Percentiles rank a stretch among this genome's conserved stretches.
Evolutionary conservation across 2,888 invertebrate genomes (phyloP).

Genomic region (Malacosoma neustria): DNA sequence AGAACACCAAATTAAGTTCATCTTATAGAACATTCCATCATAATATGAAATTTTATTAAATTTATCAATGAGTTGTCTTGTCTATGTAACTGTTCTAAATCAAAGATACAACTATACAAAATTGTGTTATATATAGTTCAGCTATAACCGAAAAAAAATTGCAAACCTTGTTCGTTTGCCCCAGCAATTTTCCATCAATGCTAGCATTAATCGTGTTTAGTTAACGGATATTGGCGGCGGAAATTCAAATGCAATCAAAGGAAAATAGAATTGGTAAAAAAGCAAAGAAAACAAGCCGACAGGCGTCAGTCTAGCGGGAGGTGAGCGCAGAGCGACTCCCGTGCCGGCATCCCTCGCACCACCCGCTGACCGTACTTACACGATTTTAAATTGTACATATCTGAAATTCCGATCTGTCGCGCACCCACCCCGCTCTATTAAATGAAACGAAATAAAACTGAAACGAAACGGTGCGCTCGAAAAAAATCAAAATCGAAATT

Average conservation of each 20-base stretch:
- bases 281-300: slow-evolving; percentile 72
- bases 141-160: no score
- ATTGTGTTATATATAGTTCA: slow-evolving; percentile 1
- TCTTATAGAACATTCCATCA: no score
- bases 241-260: slow-evolving; percentile 76
- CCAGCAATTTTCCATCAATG: no score
- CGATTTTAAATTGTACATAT: slow-evolving; percentile 76
- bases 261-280: slow-evolving; percentile 73
- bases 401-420: slow-evolving; percentile 75
- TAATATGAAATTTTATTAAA: no score
- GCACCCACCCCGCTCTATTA: slow-evolving; percentile 72
- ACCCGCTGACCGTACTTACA: slow-evolving; percentile 71
- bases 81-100: no score
- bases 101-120: no score
- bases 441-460: slow-evolving; percentile 74
- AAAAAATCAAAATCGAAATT: slow-evolving; percentile 74
- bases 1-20: no score
- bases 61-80: no score
- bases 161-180: no score
- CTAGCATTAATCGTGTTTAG: slow-evolving; percentile 76
- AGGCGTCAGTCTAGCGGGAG: slow-evolving; percentile 70
- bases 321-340: slow-evolving; percentile 34
- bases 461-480: slow-evolving; percentile 59
- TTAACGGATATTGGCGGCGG: slow-evolving; percentile 74
- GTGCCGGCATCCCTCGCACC: slow-evolving; percentile 29